A percentile compares a stretch with the other conserved stretches of the same genome.
Evolutionary conservation across 2,888 invertebrate species (phyloP).

Genomic region (Trachelus iudaicus): DNA sequence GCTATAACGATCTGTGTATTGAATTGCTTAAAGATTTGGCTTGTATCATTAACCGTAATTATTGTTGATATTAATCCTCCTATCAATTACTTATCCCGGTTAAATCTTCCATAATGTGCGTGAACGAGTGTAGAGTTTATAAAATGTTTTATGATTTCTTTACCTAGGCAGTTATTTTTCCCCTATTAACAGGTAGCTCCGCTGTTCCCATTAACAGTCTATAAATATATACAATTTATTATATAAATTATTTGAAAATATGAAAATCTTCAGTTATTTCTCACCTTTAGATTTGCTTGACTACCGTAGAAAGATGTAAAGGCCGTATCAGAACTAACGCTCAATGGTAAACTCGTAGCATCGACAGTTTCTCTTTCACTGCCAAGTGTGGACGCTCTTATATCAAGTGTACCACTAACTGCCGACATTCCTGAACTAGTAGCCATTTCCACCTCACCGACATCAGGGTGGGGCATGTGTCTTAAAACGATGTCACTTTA

Average conservation of each 20-base stretch:
- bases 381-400: conserved; percentile 66
- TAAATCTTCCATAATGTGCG: neutral
- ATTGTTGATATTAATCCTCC: conserved; percentile 1
- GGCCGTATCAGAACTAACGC: conserved; percentile 69
- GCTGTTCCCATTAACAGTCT: conserved; percentile 30
- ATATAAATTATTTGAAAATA: neutral
- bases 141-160: conserved; percentile 9
- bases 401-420: conserved; percentile 63
- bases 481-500: conserved; percentile 58
- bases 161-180: conserved; percentile 28
- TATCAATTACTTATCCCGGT: neutral
- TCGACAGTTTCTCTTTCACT: conserved; percentile 63
- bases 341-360: conserved; percentile 63
- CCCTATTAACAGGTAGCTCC: conserved; percentile 26
- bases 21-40: neutral
- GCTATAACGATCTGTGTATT: neutral
- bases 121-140: neutral
- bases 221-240: conserved; percentile 11
- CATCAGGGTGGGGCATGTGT: conserved; percentile 59
- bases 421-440: conserved; percentile 59
- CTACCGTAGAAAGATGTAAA: conserved; percentile 70
- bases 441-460: conserved; percentile 60
- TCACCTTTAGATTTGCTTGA: conserved; percentile 60
- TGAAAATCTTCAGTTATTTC: conserved; percentile 8
- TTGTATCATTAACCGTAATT: conserved; percentile 8